Percentiles rank a stretch among this genome's conserved stretches.
phyloP scores from a whole-genome alignment of 2,797 vertebrate species.

The Peromyscus attwateri region DNA sequence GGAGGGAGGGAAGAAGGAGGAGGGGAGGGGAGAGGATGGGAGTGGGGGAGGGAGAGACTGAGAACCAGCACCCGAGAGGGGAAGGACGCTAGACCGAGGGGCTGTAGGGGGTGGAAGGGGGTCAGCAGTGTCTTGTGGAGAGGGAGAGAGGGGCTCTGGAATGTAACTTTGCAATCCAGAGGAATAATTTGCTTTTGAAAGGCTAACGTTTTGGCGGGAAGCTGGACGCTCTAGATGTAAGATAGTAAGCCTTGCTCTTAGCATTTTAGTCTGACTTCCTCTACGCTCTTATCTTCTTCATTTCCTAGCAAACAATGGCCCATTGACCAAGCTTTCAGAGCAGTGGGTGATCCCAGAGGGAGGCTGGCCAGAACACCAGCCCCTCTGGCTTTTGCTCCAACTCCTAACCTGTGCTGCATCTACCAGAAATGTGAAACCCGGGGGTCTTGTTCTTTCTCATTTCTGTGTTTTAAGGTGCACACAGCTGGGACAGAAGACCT shows the following conservation, averaged over 20 bases:
- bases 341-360: slow-evolving; percentile 74
- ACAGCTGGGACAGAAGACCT: neutral
- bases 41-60: neutral
- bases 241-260: slow-evolving; percentile 63
- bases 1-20: too few relatives aligned
- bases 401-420: neutral
- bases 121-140: neutral
- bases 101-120: neutral
- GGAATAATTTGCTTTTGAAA: slow-evolving; percentile 57
- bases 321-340: slow-evolving; percentile 69
- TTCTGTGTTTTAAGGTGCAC: neutral
- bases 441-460: neutral
- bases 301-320: slow-evolving; percentile 75
- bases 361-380: slow-evolving; percentile 4
- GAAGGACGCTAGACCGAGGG: neutral
- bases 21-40: neutral
- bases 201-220: slow-evolving; percentile 52
- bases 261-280: slow-evolving; percentile 68
- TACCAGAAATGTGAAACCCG: slow-evolving; percentile 47
- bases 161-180: slow-evolving; percentile 29
- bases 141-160: neutral
- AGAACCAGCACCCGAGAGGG: neutral
- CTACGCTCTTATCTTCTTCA: slow-evolving; percentile 70
- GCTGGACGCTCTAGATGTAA: slow-evolving; percentile 54
- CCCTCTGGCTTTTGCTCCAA: slow-evolving; percentile 43